These are phyloP conservation scores for Latrodectus elegans DNA, from an alignment of 2,888 invertebrate species.

Conservation along the genomic window DNA sequence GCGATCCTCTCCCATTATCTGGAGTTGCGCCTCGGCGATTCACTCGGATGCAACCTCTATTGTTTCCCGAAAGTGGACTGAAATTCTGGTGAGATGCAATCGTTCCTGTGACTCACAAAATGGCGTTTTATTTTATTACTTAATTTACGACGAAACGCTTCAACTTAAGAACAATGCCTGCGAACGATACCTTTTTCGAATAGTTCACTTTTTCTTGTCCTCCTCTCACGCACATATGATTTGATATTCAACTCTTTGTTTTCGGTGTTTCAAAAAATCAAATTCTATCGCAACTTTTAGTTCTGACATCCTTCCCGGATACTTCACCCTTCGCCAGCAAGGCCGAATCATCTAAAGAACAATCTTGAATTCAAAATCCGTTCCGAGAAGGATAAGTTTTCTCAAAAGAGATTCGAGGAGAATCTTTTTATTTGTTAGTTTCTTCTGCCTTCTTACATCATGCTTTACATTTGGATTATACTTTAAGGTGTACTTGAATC, in stretches of 20 bases:
- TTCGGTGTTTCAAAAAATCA: constrained; percentile 18
- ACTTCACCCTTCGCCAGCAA: constrained; percentile 31
- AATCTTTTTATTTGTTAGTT: not conserved
- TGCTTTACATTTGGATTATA: no score
- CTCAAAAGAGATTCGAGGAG: not conserved
- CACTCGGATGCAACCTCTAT: no score
- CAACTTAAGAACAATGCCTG: constrained; percentile 16
- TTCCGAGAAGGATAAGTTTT: not conserved
- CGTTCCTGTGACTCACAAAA: constrained; percentile 32
- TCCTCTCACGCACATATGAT: constrained; percentile 33
- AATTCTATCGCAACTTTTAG: constrained; percentile 35
- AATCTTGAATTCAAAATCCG: not conserved
- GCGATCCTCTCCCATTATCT: no score
- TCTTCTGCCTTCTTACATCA: no score
- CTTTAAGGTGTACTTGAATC: no score
- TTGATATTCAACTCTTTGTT: constrained; percentile 28
- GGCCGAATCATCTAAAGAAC: constrained; percentile 17
- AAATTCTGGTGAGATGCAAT: constrained; percentile 14
- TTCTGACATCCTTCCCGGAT: constrained; percentile 36
- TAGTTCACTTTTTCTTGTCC: constrained; percentile 2
- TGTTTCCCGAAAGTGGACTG: no score
- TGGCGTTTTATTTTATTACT: no score
- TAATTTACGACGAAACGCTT: no score
- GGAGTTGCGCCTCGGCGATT: no score
- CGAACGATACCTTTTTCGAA: constrained; percentile 28